Percentiles rank a stretch among this genome's conserved stretches.
phyloP scores from a whole-genome alignment of 2,797 vertebrate species.

The Spinus olivaceus region DNA sequence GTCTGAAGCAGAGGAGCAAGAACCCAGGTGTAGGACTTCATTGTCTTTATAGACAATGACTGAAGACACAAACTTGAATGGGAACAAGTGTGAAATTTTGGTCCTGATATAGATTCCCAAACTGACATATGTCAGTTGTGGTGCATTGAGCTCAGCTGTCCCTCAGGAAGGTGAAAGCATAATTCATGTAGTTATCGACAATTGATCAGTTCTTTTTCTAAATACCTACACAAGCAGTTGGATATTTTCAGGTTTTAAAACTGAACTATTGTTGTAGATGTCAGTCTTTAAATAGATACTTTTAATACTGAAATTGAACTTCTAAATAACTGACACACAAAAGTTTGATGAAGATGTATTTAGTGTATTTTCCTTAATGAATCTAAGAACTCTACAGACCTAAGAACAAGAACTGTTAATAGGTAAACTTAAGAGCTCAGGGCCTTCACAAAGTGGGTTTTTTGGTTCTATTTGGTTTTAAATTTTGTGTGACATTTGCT shows the following conservation, averaged over 20 bases:
- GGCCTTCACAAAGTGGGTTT: not conserved
- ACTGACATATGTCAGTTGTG: not conserved
- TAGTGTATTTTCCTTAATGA: not conserved
- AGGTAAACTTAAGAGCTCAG: not conserved
- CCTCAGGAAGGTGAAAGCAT: not conserved
- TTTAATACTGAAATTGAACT: not conserved
- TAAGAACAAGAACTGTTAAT: not conserved
- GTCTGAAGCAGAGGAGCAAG: not conserved
- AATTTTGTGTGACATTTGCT: not conserved
- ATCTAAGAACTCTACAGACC: not conserved
- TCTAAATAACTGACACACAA: not conserved
- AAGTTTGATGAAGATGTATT: not conserved
- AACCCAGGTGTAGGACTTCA: not conserved
- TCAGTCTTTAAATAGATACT: not conserved
- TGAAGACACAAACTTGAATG: not conserved
- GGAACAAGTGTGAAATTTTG: not conserved
- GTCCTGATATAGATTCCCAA: not conserved
- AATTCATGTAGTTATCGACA: not conserved
- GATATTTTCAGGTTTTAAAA: not conserved
- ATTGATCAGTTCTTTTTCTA: not conserved
- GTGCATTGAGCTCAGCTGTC: not conserved
- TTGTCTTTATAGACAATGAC: not conserved
- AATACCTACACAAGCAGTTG: not conserved
- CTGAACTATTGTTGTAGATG: not conserved
- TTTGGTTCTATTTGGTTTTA: not conserved